phyloP scores from a whole-genome alignment of 2,888 invertebrate species.

The Pherbina coryleti region DNA sequence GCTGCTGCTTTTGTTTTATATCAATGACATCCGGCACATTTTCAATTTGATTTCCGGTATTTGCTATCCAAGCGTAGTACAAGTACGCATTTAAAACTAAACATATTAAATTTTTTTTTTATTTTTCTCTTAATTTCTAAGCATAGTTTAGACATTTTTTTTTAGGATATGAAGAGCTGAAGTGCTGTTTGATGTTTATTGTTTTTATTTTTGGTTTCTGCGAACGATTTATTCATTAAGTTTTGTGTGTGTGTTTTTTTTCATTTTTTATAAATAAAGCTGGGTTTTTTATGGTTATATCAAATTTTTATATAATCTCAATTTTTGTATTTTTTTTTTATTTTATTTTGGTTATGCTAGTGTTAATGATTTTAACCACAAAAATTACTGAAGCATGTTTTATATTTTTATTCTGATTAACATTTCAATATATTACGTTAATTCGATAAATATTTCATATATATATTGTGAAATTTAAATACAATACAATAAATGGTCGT shows the following conservation, averaged over 20 bases:
- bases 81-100: background rate
- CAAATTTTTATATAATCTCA: slow-evolving; percentile 4
- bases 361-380: slow-evolving; percentile 28
- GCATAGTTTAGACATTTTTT: background rate
- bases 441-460: slow-evolving; percentile 27
- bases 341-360: background rate
- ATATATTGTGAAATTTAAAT: background rate
- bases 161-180: background rate
- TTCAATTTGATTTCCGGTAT: slow-evolving; percentile 44
- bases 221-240: background rate
- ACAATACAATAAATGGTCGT: background rate
- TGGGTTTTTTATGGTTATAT: background rate
- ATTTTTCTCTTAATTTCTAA: background rate
- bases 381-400: slow-evolving; percentile 29
- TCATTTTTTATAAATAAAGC: background rate
- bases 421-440: slow-evolving; percentile 19
- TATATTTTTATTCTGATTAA: background rate
- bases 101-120: background rate
- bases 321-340: background rate
- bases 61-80: background rate
- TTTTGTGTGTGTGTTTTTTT: background rate
- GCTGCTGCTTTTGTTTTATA: slow-evolving; percentile 21
- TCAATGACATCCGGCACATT: slow-evolving; percentile 43
- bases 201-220: slow-evolving; percentile 6
- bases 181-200: background rate